Evolutionary conservation across 2,113 vertebrate genomes (phyloP).

Genomic region (Chunga burmeisteri): DNA sequence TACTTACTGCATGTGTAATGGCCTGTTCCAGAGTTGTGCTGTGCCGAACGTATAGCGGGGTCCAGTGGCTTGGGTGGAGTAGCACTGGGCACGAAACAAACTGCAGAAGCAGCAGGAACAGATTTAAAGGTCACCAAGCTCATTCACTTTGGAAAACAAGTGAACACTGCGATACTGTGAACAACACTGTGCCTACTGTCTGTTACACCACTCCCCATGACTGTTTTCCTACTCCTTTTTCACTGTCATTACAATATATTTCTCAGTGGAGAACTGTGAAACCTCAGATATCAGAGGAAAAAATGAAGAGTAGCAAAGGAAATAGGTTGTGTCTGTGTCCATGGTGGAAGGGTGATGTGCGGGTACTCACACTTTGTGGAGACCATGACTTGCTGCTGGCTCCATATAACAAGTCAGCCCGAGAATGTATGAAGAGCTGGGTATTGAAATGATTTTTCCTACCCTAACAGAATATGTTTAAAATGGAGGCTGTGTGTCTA

Average conservation of each 20-base stretch:
- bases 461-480: background rate
- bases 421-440: background rate
- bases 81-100: background rate
- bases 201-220: slow-evolving; percentile 7
- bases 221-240: slow-evolving; percentile 8
- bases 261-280: background rate
- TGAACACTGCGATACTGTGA: slow-evolving; percentile 13
- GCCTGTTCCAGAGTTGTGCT: background rate
- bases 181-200: slow-evolving; percentile 37
- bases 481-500: background rate
- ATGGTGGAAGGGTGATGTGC: background rate
- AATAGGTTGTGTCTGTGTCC: background rate
- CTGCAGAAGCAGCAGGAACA: slow-evolving; percentile 53
- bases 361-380: background rate
- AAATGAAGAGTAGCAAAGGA: background rate
- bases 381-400: background rate
- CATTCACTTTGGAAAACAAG: slow-evolving; percentile 48
- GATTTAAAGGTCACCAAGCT: slow-evolving; percentile 46
- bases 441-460: background rate
- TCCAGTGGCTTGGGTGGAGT: background rate
- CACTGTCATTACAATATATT: background rate
- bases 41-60: background rate
- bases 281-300: slow-evolving; percentile 1
- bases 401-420: background rate
- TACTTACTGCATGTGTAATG: slow-evolving; percentile 15